A percentile compares a stretch with the other conserved stretches of the same genome.
phyloP scores from a whole-genome alignment of 30 jellyfish, hydroid and myxozoan species.

The Turritopsis dohrnii region DNA sequence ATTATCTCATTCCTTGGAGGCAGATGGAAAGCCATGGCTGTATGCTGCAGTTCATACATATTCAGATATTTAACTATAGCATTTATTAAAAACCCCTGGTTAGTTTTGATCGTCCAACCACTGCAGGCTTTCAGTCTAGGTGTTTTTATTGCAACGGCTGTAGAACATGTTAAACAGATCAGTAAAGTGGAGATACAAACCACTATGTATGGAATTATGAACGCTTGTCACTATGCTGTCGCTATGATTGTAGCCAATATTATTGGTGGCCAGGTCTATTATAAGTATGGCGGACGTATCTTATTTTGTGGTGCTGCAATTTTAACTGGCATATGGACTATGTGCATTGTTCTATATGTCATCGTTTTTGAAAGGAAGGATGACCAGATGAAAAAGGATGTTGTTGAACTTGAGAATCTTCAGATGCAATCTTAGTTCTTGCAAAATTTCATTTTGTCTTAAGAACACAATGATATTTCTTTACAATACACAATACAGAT shows the following conservation, averaged over 20 bases:
- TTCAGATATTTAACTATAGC: background rate
- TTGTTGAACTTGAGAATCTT: background rate
- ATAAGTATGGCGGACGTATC: background rate
- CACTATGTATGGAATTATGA: background rate
- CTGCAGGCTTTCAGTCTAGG: conserved; percentile 4
- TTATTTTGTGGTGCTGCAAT: conserved; percentile 4
- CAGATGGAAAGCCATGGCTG: background rate
- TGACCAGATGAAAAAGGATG: background rate
- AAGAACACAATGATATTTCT: too few species aligned
- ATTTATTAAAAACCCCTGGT: conserved; percentile 5
- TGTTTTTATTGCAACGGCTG: background rate
- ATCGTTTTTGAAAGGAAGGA: background rate
- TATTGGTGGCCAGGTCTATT: background rate
- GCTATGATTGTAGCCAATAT: background rate
- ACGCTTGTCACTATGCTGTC: background rate
- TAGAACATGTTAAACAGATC: background rate
- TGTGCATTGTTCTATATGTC: background rate
- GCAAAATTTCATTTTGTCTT: too few species aligned
- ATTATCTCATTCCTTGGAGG: conserved; percentile 2
- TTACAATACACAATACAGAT: too few species aligned
- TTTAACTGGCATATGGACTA: background rate
- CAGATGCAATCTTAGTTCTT: background rate
- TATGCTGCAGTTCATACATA: background rate
- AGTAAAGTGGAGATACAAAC: background rate
- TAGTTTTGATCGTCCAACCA: background rate